These are phyloP conservation scores for Strigamia crassipes DNA, from an alignment of 2,888 invertebrate genomes.

Conservation along the genomic window DNA sequence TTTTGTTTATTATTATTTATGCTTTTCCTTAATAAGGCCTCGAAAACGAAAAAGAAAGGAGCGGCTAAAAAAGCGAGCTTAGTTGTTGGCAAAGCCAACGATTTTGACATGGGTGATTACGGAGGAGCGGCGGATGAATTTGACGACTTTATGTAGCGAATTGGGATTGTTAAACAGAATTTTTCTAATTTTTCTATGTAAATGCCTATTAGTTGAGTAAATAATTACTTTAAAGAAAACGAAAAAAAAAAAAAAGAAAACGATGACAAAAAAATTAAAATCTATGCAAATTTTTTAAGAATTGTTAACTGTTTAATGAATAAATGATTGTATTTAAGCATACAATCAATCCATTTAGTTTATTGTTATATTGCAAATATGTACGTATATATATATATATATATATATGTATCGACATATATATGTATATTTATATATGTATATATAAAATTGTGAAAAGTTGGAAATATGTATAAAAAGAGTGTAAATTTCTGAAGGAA, in stretches of 20 bases:
- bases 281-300: neutral
- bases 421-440: neutral
- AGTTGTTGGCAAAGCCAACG: constrained; percentile 48
- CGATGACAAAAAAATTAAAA: neutral
- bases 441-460: neutral
- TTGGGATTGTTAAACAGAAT: constrained; percentile 16
- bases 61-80: constrained; percentile 47
- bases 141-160: constrained; percentile 50
- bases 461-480: neutral
- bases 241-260: neutral
- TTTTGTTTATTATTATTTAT: neutral
- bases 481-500: neutral
- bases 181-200: constrained; percentile 2
- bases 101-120: constrained; percentile 47
- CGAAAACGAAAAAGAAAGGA: constrained; percentile 48
- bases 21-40: neutral
- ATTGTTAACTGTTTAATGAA: neutral
- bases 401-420: too few relatives aligned
- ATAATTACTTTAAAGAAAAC: constrained; percentile 15
- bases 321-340: neutral
- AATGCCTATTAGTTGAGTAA: constrained; percentile 12
- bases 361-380: neutral
- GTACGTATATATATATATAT: too few relatives aligned
- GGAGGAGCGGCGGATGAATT: constrained; percentile 47
- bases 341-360: neutral